phyloP scores from a whole-genome alignment of 2,797 vertebrate genomes.

The Chaenodraco wilsoni region DNA sequence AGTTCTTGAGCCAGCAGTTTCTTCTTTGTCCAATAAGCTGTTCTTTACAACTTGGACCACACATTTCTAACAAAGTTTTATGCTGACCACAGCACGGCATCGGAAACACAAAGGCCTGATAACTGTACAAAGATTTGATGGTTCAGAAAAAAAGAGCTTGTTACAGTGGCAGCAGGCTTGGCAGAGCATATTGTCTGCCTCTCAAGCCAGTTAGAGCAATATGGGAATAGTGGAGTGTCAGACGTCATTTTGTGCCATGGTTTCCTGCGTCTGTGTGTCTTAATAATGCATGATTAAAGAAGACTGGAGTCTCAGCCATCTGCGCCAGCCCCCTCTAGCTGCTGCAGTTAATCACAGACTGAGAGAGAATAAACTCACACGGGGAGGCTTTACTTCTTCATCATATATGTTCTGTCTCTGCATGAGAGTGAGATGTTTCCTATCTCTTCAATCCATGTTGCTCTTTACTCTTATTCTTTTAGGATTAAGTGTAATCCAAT shows the following conservation, averaged over 20 bases:
- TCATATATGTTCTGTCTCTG: conserved; percentile 15
- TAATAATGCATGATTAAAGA: conserved; percentile 64
- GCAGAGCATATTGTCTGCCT: conserved; percentile 21
- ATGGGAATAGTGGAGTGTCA: conserved; percentile 21
- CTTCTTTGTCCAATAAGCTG: conserved; percentile 8
- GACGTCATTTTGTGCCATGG: conserved; percentile 24
- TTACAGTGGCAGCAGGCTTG: conserved; percentile 15
- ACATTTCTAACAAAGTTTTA: conserved; percentile 26
- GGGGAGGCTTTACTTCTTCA: conserved; percentile 20
- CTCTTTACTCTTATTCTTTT: background rate
- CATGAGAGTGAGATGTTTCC: conserved; percentile 5
- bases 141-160: conserved; percentile 12
- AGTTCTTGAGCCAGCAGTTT: background rate
- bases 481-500: conserved; percentile 14
- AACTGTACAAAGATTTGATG: conserved; percentile 9
- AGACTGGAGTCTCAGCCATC: conserved; percentile 42
- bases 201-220: conserved; percentile 28
- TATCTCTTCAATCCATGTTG: background rate
- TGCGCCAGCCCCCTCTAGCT: conserved; percentile 32
- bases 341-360: conserved; percentile 56
- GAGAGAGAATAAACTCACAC: conserved; percentile 26
- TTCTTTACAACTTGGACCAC: conserved; percentile 21
- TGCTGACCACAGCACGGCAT: conserved; percentile 2
- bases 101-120: background rate
- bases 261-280: conserved; percentile 39